Percentiles rank a stretch among this genome's conserved stretches.
phyloP scores from a whole-genome alignment of 2,888 invertebrate species.

The Anagyrus pseudococci region DNA sequence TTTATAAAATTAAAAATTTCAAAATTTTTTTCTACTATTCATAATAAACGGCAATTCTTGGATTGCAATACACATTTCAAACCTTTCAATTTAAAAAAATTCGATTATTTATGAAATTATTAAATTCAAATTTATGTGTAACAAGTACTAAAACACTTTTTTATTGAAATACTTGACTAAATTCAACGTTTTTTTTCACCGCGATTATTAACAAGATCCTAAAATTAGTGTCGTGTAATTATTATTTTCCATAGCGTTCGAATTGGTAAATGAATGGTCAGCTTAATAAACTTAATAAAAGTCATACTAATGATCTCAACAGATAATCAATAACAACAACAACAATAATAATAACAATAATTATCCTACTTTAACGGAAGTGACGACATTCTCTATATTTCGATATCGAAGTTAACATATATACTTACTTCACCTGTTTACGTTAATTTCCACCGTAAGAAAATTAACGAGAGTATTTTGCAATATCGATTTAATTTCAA shows the following conservation, averaged over 20 bases:
- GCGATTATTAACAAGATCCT: not conserved
- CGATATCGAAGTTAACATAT: not conserved
- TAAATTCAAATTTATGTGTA: no score
- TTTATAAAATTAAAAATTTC: no score
- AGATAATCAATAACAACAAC: constrained; percentile 23
- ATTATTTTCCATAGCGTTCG: constrained; percentile 12
- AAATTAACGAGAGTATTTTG: constrained; percentile 24
- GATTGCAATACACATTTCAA: no score
- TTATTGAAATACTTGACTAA: not conserved
- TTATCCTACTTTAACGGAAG: constrained; percentile 1
- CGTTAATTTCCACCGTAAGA: constrained; percentile 6
- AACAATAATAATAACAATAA: constrained; percentile 9
- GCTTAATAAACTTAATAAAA: constrained; percentile 17
- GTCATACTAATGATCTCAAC: constrained; percentile 16
- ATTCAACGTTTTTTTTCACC: not conserved
- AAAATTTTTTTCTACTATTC: no score
- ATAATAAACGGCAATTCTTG: no score
- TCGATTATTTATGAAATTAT: no score
- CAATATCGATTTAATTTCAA: not conserved
- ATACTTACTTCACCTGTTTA: constrained; percentile 12
- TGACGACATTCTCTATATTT: constrained; percentile 11
- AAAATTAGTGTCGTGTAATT: not conserved
- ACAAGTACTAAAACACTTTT: not conserved
- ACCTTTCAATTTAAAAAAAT: no score
- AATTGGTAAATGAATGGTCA: constrained; percentile 9